Evolutionary conservation across 2,113 vertebrate species (phyloP), one percentile per base, ranked within the genome.

Genomic region (Antigone vipio): DNA sequence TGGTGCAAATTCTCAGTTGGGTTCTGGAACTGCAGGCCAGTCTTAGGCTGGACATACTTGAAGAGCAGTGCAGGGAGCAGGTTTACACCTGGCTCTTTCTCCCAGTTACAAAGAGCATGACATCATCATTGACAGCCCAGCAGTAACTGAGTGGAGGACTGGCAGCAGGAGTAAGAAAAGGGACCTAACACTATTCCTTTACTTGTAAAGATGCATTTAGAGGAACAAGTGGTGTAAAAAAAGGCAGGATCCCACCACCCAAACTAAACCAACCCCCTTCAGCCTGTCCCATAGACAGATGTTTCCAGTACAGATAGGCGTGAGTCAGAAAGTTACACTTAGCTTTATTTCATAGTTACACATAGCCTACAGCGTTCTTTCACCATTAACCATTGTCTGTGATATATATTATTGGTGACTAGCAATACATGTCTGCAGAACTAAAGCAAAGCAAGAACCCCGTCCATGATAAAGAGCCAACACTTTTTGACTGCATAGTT

Each of bases 361-460:
- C 1, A 2, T 7, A 35, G 44, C 66, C 47, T 91, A 45, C 52
- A 89, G 64, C 15, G 3, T 35, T 63, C 52, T 63, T 62, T 64
- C 91, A 72, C 75, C 76, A 32, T 34, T 88, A 68, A 67, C 50
- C 55, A 32, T 2, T 68, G 23, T n/a, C 50, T 60, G 11, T 11
- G 45, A 5, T 74, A n/a, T 32, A 0, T 17, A 19, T 7, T 44
- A n/a, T 22, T 42, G 76, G 88, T 63, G 34, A 84, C 17, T 17
- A 92, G 91, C 84, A 93, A 49, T 56, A 68, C 0, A 45, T 21
- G 49, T 11, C 52, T 87, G 77, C 94, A 92, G 91, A 45, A 95
- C 59, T 12, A 82, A 74, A 97, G 95, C 94, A 88, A 96, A 93
- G 96, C 89, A 85, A 93, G 89, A 95, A 50, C 55, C 91, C 88